Conservation (phyloP, 2,888 invertebrate species). For the Gonocerus acuteangulatus region DNA sequence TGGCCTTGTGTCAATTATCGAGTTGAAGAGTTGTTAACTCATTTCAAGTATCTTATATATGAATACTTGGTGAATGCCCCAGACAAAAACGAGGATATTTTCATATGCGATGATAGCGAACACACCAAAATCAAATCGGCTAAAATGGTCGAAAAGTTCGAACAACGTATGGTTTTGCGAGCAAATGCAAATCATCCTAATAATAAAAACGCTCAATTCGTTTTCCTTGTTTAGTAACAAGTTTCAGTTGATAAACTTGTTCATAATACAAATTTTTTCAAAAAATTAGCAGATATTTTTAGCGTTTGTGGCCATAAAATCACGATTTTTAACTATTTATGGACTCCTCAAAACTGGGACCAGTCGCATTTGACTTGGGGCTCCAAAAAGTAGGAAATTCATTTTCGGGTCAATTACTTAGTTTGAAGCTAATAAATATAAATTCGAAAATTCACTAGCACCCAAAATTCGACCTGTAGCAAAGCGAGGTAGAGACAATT, state of each 20-base stretch:
- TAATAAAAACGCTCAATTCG: neutral
- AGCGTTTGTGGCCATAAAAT: too few relatives aligned
- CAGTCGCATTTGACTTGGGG: too few relatives aligned
- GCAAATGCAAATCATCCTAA: neutral
- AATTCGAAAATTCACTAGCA: too few relatives aligned
- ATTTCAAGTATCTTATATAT: slow-evolving; percentile 14
- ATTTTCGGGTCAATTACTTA: too few relatives aligned
- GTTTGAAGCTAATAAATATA: too few relatives aligned
- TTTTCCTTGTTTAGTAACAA: slow-evolving; percentile 1
- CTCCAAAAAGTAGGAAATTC: too few relatives aligned
- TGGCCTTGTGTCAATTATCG: slow-evolving; percentile 1
- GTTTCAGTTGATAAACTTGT: neutral
- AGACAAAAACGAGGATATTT: slow-evolving; percentile 12
- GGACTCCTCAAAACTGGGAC: too few relatives aligned
- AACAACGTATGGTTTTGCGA: slow-evolving; percentile 10
- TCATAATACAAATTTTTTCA: too few relatives aligned
- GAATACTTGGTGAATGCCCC: neutral
- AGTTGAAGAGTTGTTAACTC: slow-evolving; percentile 15
- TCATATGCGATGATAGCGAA: slow-evolving; percentile 20
- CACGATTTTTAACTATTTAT: too few relatives aligned
- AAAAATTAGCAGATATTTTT: too few relatives aligned
- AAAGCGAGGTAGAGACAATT: too few relatives aligned
- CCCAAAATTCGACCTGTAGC: too few relatives aligned
- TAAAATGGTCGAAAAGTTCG: slow-evolving; percentile 21
- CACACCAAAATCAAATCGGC: slow-evolving; percentile 20